phyloP scores from a whole-genome alignment of 1,140 invertebrate genomes.

The Drosophila carrolli region DNA sequence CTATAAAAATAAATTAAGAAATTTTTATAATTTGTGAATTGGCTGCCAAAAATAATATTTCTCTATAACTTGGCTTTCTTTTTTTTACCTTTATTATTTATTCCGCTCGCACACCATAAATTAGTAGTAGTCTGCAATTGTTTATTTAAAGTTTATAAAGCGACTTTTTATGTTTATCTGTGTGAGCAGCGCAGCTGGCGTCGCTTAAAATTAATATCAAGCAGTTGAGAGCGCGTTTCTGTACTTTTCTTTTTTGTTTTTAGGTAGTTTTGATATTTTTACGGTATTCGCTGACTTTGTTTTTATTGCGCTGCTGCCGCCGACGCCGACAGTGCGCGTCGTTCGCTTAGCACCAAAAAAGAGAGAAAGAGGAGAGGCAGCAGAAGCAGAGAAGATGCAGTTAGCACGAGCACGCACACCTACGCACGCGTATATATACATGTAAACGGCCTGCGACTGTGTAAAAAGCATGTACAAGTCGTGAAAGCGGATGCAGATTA shows the following conservation, averaged over 20 bases:
- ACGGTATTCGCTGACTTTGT: conserved; percentile 44
- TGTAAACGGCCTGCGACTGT: conserved; percentile 32
- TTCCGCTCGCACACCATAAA: conserved; percentile 24
- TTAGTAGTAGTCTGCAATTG: conserved; percentile 44
- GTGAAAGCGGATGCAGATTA: conserved; percentile 32
- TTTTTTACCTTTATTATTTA: conserved; percentile 21
- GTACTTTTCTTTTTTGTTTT: conserved; percentile 38
- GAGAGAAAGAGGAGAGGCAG: conserved; percentile 8
- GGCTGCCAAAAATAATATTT: conserved; percentile 41
- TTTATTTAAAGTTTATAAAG: conserved; percentile 44
- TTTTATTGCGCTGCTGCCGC: conserved; percentile 43
- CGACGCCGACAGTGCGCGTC: conserved; percentile 39
- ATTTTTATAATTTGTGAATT: conserved; percentile 41
- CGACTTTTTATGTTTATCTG: conserved; percentile 18
- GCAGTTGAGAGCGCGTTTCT: conserved; percentile 28
- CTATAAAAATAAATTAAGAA: conserved; percentile 57
- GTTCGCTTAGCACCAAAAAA: conserved; percentile 23
- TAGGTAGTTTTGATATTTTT: conserved; percentile 42
- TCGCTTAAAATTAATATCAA: conserved; percentile 44
- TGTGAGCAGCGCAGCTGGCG: conserved; percentile 24
- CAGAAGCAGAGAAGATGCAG: conserved; percentile 22
- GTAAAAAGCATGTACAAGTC: conserved; percentile 34
- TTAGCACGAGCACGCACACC: conserved; percentile 31
- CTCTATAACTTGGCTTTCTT: conserved; percentile 12
- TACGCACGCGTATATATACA: conserved; percentile 42